These are phyloP conservation scores for Panagrolaimus sp. DNA, from an alignment of 1,140 invertebrate genomes.

Conservation along the genomic window DNA sequence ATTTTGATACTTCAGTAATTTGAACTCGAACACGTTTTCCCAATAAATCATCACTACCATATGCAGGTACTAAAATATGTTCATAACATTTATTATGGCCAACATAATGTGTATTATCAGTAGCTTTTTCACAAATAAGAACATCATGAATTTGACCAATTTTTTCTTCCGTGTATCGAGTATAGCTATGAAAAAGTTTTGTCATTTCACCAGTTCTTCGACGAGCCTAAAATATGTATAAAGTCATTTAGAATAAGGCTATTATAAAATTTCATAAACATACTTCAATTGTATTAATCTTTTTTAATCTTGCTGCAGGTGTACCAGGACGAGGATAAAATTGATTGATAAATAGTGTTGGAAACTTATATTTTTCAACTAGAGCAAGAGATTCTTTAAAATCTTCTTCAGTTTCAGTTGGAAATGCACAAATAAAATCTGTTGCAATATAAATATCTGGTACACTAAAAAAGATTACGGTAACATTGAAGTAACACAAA, in stretches of 20 bases:
- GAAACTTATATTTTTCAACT: constrained; percentile 80
- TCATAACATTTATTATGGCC: constrained; percentile 93
- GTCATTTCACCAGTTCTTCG: constrained; percentile 78
- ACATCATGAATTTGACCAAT: constrained; percentile 73
- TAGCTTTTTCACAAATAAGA: constrained; percentile 83
- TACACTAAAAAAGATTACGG: constrained; percentile 64
- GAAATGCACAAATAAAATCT: constrained; percentile 96
- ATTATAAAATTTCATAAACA: too few species aligned
- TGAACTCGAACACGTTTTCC: constrained; percentile 40
- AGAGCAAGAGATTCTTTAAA: constrained; percentile 81
- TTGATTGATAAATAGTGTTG: constrained; percentile 67
- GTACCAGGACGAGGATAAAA: constrained; percentile 92
- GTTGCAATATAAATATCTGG: constrained; percentile 86
- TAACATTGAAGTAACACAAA: neutral
- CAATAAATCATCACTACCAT: constrained; percentile 13
- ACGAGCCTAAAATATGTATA: constrained; percentile 66
- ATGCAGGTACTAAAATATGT: constrained; percentile 63
- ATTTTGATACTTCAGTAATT: constrained; percentile 48
- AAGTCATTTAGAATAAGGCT: too few species aligned
- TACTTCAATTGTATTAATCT: constrained; percentile 70
- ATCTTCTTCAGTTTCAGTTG: constrained; percentile 84
- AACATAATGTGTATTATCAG: constrained; percentile 82
- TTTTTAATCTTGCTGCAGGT: constrained; percentile 79
- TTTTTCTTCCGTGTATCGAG: constrained; percentile 71
- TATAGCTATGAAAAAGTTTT: constrained; percentile 83